Conservation (phyloP, 2,888 invertebrate species). For the Synanthedon myopaeformis region DNA sequence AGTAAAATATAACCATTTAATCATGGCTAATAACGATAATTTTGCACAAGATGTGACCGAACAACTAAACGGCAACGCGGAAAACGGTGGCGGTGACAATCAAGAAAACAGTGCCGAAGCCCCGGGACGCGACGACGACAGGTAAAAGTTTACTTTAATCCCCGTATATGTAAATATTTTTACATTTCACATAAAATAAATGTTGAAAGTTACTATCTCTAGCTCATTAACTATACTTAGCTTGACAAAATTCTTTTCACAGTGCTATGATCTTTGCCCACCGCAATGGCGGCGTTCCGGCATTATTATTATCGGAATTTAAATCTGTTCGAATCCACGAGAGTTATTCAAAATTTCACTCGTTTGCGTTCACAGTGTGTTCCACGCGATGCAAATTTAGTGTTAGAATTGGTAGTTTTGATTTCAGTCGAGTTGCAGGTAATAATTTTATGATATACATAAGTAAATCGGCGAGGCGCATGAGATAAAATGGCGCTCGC, state of each 20-base stretch:
- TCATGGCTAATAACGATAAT: constrained; percentile 83
- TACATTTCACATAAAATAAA: background rate
- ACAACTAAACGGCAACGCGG: constrained; percentile 72
- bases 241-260: constrained; percentile 2
- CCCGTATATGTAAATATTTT: constrained; percentile 5
- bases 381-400: constrained; percentile 39
- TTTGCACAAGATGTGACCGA: constrained; percentile 82
- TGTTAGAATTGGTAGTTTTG: constrained; percentile 50
- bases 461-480: constrained; percentile 46
- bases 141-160: constrained; percentile 58
- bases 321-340: constrained; percentile 51
- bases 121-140: constrained; percentile 84
- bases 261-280: constrained; percentile 20
- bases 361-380: constrained; percentile 47
- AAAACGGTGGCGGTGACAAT: constrained; percentile 77
- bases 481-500: constrained; percentile 70
- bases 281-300: constrained; percentile 63
- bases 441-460: constrained; percentile 34
- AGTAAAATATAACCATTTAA: constrained; percentile 56
- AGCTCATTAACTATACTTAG: background rate
- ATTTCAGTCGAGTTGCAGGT: constrained; percentile 53
- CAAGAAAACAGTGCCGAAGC: constrained; percentile 81
- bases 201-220: background rate
- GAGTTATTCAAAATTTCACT: constrained; percentile 58
- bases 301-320: constrained; percentile 41